Base-by-base conservation (phyloP, 35 echinoderm and acorn worm genomes). In the Heliocidaris erythrogramma region DNA sequence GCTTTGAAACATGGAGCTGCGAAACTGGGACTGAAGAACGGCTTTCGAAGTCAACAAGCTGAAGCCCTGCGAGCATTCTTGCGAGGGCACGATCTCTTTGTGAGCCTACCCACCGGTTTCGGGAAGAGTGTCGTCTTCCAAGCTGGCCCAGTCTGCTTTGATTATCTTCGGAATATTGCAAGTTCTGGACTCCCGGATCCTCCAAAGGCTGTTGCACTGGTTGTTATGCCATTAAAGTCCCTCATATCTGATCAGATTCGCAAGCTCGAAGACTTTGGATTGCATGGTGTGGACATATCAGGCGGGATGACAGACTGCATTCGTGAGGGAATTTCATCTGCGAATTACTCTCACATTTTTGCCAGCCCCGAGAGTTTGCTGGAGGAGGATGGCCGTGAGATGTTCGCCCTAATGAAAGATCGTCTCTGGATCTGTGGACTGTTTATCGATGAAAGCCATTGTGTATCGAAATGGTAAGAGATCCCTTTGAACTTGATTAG, bases 161-260 rank as follows among this genome's bases (percentile, higher is more conserved):
- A 92, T 92, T 92, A 6, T 49, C 90, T 92, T 50, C 90, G 90
- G 30, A 92, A 92, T 12, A 8, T 30, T 7, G n/a, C n/a, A n/a
- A n/a, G n/a, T n/a, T 9, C 30, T 49, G 90, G 47, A 8, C 30
- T 30, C 5, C 90, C 90, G 4, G 48, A 52, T 48, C 2, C 47
- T 92, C 90, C 90, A 48, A 92, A 92, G 21, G 90, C 90, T 92
- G 90, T 92, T n/a, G 90, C 90, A 18, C 35, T 92, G 30, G 90
- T 52, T 92, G 49, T 92, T 17, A 92, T 92, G 90, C 90, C 90
- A n/a, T 52, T 92, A n/a, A n/a, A n/a, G n/a, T n/a, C n/a, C n/a
- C n/a, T n/a, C n/a, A n/a, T n/a, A n/a, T n/a, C n/a, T n/a, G 48
- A 92, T 48, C 90, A 92, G 90, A 92, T 92, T 10, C 30, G 90